phyloP scores from a whole-genome alignment of 1,140 invertebrate species.

The Bacillus rossius region DNA sequence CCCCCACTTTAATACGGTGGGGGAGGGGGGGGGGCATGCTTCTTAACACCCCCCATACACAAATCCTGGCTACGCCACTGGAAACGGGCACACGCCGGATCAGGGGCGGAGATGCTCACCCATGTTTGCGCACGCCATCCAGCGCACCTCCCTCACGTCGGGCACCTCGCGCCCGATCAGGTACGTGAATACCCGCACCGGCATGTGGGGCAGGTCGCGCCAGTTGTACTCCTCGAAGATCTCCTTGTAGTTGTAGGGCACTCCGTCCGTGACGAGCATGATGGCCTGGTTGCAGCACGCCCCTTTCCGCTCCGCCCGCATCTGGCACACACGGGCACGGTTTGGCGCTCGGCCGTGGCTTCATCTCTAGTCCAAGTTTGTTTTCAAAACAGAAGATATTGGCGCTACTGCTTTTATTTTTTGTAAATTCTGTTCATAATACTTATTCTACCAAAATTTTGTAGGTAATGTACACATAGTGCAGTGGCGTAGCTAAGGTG shows the following conservation, averaged over 20 bases:
- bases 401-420: too few relatives aligned
- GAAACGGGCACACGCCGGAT: too few relatives aligned
- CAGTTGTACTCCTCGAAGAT: slow-evolving; percentile 88
- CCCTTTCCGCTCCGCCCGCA: slow-evolving; percentile 36
- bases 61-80: too few relatives aligned
- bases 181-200: slow-evolving; percentile 96
- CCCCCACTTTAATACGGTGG: too few relatives aligned
- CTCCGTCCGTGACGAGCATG: slow-evolving; percentile 97
- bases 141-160: slow-evolving; percentile 64
- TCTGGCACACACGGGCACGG: slow-evolving; percentile 20
- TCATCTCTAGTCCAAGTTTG: not conserved
- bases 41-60: too few relatives aligned
- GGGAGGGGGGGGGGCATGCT: too few relatives aligned
- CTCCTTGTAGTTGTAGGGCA: slow-evolving; percentile 88
- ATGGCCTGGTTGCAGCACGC: slow-evolving; percentile 85
- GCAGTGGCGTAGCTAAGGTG: too few relatives aligned
- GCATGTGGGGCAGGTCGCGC: slow-evolving; percentile 59
- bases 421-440: not conserved
- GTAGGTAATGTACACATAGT: not conserved
- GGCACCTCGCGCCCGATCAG: slow-evolving; percentile 87
- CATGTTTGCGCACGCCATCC: slow-evolving; percentile 96
- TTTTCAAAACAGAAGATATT: too few relatives aligned
- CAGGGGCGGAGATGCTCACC: too few relatives aligned
- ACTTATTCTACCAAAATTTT: slow-evolving; percentile 3
- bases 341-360: not conserved